Percentiles rank a stretch among this genome's conserved stretches.
phyloP scores from a whole-genome alignment of 2,888 invertebrate species.

The Metellina segmentata region DNA sequence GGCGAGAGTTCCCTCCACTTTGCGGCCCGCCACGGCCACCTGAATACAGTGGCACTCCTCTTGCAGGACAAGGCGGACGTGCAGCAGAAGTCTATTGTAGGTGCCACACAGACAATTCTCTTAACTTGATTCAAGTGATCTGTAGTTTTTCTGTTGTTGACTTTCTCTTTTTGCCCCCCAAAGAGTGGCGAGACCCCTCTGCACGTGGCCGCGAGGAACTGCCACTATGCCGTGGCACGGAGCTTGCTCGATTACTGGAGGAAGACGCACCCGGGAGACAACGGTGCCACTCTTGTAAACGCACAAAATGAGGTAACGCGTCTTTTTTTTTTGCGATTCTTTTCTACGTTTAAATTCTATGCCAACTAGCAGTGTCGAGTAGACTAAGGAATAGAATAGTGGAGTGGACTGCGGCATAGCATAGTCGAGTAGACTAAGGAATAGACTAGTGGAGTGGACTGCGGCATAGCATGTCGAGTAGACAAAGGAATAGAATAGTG shows the following conservation, averaged over 20 bases:
- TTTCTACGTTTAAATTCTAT: no score
- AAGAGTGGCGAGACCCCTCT: constrained; percentile 95
- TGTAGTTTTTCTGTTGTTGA: neutral
- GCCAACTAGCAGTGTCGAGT: no score
- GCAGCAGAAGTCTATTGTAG: constrained; percentile 65
- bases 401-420: no score
- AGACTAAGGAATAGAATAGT: no score
- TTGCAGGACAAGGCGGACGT: constrained; percentile 94
- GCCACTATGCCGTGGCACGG: constrained; percentile 89
- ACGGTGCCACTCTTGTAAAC: constrained; percentile 92
- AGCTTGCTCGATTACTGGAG: constrained; percentile 89
- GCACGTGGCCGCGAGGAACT: constrained; percentile 92
- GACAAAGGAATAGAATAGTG: no score
- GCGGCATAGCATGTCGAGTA: no score
- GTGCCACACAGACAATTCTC: neutral
- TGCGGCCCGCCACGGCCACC: constrained; percentile 94
- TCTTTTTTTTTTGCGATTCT: no score
- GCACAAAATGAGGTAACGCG: constrained; percentile 86
- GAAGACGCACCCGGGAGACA: constrained; percentile 83
- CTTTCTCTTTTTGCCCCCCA: neutral
- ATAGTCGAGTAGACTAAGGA: no score
- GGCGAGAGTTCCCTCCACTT: constrained; percentile 98
- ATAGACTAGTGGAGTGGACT: no score
- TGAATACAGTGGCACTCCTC: constrained; percentile 91
- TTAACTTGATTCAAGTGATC: neutral